Evolutionary conservation across 2,113 vertebrate genomes (phyloP).

Genomic region (Protobothrops mucrosquamatus): DNA sequence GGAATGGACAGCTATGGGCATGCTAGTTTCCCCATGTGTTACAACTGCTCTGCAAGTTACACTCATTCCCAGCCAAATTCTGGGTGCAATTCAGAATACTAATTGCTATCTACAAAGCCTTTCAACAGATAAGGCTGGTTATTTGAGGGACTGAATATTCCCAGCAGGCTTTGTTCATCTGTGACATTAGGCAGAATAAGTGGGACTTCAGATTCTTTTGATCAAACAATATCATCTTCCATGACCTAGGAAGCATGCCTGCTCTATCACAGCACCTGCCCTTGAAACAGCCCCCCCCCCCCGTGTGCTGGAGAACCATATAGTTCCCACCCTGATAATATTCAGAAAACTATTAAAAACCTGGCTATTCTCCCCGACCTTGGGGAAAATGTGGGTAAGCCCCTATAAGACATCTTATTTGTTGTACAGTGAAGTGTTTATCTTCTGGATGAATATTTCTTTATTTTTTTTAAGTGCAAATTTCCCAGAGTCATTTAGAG

Average conservation of each 20-base stretch:
- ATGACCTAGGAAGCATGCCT: neutral
- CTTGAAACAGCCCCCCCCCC: neutral
- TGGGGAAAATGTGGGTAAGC: neutral
- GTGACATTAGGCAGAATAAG: neutral
- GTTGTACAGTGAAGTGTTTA: neutral
- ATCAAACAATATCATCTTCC: neutral
- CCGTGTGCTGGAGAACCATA: too few relatives aligned
- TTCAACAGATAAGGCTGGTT: neutral
- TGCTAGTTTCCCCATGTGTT: neutral
- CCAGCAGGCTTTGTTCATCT: neutral
- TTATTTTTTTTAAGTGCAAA: neutral
- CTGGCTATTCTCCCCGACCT: neutral
- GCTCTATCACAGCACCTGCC: neutral
- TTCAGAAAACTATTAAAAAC: neutral
- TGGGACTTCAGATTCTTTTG: neutral
- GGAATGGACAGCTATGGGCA: neutral
- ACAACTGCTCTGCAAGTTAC: neutral
- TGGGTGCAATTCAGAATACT: neutral
- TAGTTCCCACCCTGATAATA: neutral
- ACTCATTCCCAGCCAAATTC: neutral
- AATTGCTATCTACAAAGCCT: neutral
- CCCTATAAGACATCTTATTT: neutral
- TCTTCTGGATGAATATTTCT: neutral
- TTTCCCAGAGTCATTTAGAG: neutral
- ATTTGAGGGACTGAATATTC: neutral